Evolutionary conservation across 1,140 invertebrate genomes (phyloP).

Genomic region (Drosophila nannoptera): DNA sequence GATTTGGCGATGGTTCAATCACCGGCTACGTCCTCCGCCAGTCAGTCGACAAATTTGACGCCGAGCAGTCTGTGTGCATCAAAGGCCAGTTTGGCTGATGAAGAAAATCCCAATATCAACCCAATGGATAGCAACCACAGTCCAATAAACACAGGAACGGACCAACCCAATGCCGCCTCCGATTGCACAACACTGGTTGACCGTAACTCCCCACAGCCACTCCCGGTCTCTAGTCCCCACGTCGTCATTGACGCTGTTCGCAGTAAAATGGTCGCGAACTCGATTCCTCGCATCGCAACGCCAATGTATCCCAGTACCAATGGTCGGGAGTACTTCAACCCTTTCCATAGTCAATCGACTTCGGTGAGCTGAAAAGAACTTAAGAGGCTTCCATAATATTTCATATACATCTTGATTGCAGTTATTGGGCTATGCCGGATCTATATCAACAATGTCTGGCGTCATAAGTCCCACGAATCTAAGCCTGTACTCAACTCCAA

Average conservation of each 20-base stretch:
- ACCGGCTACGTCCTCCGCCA: conserved; percentile 81
- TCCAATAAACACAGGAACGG: conserved; percentile 30
- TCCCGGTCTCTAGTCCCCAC: conserved; percentile 38
- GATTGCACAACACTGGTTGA: conserved; percentile 30
- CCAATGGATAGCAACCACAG: conserved; percentile 47
- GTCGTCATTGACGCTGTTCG: conserved; percentile 29
- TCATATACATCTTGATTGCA: conserved; percentile 68
- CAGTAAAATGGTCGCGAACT: conserved; percentile 50
- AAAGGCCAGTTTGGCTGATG: conserved; percentile 38
- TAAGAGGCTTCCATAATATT: not conserved
- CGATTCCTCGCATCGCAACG: conserved; percentile 52
- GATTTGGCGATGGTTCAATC: conserved; percentile 81
- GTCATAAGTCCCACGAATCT: conserved; percentile 95
- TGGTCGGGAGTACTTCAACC: conserved; percentile 85
- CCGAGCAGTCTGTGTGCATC: conserved; percentile 8
- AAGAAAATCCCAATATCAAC: conserved; percentile 31
- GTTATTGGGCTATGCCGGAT: conserved; percentile 93
- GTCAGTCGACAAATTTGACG: conserved; percentile 35
- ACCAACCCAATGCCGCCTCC: conserved; percentile 12
- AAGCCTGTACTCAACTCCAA: conserved; percentile 90
- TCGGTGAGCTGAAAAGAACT: conserved; percentile 84
- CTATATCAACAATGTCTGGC: conserved; percentile 87
- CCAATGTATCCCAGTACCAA: conserved; percentile 68
- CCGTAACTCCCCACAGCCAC: conserved; percentile 34
- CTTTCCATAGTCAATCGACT: conserved; percentile 92